Evolutionary conservation across 2,113 vertebrate genomes (phyloP).

Genomic region (Synodontis membranacea): DNA sequence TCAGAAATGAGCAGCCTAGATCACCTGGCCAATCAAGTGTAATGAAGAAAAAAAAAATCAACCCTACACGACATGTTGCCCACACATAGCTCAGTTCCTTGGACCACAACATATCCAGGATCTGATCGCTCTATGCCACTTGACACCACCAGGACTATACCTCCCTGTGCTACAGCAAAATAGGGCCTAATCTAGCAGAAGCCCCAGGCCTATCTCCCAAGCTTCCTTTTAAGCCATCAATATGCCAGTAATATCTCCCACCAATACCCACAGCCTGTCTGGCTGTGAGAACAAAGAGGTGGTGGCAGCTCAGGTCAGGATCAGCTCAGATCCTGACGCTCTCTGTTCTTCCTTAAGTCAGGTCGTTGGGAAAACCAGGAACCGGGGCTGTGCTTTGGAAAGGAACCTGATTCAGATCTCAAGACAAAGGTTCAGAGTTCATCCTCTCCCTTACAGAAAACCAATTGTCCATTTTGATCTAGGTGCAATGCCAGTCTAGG

Average conservation of each 20-base stretch:
- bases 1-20: neutral
- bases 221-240: slow-evolving; percentile 56
- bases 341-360: slow-evolving; percentile 56
- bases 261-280: slow-evolving; percentile 47
- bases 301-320: slow-evolving; percentile 64
- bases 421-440: slow-evolving; percentile 43
- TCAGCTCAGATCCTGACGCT: slow-evolving; percentile 56
- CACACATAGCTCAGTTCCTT: neutral
- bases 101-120: neutral
- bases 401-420: slow-evolving; percentile 51
- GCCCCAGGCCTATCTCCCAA: slow-evolving; percentile 23
- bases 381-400: slow-evolving; percentile 40
- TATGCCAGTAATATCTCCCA: slow-evolving; percentile 58
- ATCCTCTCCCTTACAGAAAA: slow-evolving; percentile 41
- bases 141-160: slow-evolving; percentile 6
- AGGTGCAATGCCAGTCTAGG: slow-evolving; percentile 12
- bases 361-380: slow-evolving; percentile 56
- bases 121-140: slow-evolving; percentile 21
- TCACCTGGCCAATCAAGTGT: slow-evolving; percentile 16
- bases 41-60: neutral
- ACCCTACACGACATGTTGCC: neutral
- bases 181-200: slow-evolving; percentile 27
- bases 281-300: slow-evolving; percentile 54
- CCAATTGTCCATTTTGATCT: slow-evolving; percentile 21
- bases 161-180: neutral